phyloP scores from a whole-genome alignment of 2,113 vertebrate genomes.

The Leptocoma aspasia region DNA sequence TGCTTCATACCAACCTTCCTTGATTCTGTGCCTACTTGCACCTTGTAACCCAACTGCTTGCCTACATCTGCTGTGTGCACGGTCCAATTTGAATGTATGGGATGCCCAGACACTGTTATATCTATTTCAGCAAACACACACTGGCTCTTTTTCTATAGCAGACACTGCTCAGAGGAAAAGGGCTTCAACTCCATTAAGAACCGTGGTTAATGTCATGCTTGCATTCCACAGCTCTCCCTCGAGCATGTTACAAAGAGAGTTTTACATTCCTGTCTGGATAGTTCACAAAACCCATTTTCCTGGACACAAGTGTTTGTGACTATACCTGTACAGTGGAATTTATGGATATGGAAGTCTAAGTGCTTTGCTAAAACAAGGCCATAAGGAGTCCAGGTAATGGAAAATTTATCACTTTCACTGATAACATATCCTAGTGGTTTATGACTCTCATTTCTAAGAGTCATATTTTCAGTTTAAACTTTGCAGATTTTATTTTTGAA shows the following conservation, averaged over 20 bases:
- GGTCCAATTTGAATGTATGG: background rate
- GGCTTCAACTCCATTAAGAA: background rate
- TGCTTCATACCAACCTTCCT: background rate
- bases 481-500: background rate
- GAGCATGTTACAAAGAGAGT: background rate
- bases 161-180: background rate
- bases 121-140: background rate
- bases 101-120: background rate
- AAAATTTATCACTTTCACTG: background rate
- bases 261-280: background rate
- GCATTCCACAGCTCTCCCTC: background rate
- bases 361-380: background rate
- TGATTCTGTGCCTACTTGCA: background rate
- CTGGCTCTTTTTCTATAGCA: background rate
- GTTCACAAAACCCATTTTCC: background rate
- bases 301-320: background rate
- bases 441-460: background rate
- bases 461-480: background rate
- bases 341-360: constrained; percentile 1
- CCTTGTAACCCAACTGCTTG: background rate
- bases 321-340: background rate
- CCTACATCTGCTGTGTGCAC: background rate
- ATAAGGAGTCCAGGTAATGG: background rate
- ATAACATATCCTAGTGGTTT: background rate
- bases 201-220: background rate